Evolutionary conservation across 2,888 invertebrate genomes (phyloP), one percentile per base, ranked within the genome.

Genomic region (Thysanoteuthis rhombus): DNA sequence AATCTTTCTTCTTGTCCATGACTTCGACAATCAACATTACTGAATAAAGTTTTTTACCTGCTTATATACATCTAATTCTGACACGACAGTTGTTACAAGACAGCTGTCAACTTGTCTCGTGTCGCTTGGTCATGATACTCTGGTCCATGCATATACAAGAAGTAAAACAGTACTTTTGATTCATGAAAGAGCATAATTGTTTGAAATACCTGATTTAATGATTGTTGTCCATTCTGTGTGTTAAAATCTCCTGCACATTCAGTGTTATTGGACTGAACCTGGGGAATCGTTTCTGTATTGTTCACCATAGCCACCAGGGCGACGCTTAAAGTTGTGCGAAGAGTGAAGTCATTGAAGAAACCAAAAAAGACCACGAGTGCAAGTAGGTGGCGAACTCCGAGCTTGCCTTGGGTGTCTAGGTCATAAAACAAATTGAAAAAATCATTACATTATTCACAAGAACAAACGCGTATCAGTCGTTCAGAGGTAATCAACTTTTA

Each of bases 301-400:
- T 96, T 96, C 58, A 97, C 96, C 97, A 97, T 97, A 93, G 96
- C 96, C 91, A 97, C 96, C 94, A 97, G 94, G 38, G 97, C 97
- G 38, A 99, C 98, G 94, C 99, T 99, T 95, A 99, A 97, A 97
- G 99, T 99, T 1, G 99, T 98, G 36, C 97, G 94, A 95, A 97
- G 96, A 93, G 97, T 97, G 95, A 97, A 97, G 47, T 97, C 97
- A 95, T 96, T 96, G 94, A 97, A 95, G 94, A 97, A 97, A 6
- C 97, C 97, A 38, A 97, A 94, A 94, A 97, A 97, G 28, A 97
- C 97, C 95, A 97, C 94, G 28, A 97, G 93, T 19, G 97, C 97
- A 90, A 97, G 95, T 22, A 96, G 94, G 94, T 97, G 96, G 16
- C 97, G 96, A 75, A 95, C 95, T 45, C 95, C 95, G 93, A 96